Base-by-base conservation (phyloP, 2,113 vertebrate genomes). In the Neogobius melanostomus region DNA sequence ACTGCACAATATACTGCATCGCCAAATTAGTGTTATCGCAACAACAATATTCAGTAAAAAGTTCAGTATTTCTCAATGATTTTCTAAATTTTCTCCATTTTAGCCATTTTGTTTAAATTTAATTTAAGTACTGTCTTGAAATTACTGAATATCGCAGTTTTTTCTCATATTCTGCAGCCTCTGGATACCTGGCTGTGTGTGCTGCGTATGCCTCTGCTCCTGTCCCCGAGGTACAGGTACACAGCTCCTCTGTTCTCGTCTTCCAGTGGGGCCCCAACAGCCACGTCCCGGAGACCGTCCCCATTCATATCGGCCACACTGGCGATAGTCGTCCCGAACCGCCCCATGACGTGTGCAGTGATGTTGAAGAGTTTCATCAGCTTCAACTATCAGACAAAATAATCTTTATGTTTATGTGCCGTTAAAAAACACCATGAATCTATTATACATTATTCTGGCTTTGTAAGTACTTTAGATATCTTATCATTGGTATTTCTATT, bases 201-300 rank as follows among this genome's bases (percentile, higher is more conserved):
- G 10, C 44, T 6, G 9, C 68, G 62, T 44, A 96, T 74, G 2
- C 88, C 88, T 14, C 2, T n/a, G 0, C 1, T 9, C 2, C 4
- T 68, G 69, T 92, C 66, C 1, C 95, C 94, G 0, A 90, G 90
- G 83, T 92, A 97, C 11, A 97, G 79, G 75, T 95, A 97, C 21
- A 97, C 76, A 0, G 84, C 92, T 10, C 96, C 95, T 0, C 1
- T 66, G n/a, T 89, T 86, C 2, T 92, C 84, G 2, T 94, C 69
- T 77, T 96, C 95, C 4, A 95, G 88, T 0, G 95, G 95, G 0
- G 95, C 95, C 21, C 95, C 95, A 1, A 95, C 88, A 5, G 93
- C 95, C 68, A 95, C 79, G 0, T 97, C 95, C 0, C 10, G 52
- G 64, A 94, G 82, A 5, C 46, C 7, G 62, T 97, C 95, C 72